A percentile compares a stretch with the other conserved stretches of the same genome.
These are phyloP conservation scores for Styela plicata DNA, from an alignment of 23 tunicate genomes.

Conservation along the genomic window DNA sequence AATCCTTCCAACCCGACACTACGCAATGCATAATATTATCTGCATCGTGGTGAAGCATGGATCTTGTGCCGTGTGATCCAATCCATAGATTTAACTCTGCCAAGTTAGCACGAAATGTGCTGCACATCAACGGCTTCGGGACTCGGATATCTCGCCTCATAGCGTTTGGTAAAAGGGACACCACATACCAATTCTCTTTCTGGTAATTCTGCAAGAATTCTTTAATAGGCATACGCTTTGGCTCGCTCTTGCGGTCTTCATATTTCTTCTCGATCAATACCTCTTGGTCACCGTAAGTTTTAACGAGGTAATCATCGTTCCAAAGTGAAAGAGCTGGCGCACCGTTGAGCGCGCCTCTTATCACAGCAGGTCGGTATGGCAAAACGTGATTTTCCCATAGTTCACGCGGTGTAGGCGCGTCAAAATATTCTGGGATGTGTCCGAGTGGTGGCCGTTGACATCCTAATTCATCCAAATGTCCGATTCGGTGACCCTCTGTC, in stretches of 20 bases:
- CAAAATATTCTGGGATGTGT: slow-evolving; percentile 57
- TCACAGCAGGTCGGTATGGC: slow-evolving; percentile 64
- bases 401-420: slow-evolving; percentile 46
- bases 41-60: slow-evolving; percentile 87
- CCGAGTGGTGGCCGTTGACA: slow-evolving; percentile 54
- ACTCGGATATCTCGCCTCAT: slow-evolving; percentile 81
- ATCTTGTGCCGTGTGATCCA: slow-evolving; percentile 88
- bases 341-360: slow-evolving; percentile 51
- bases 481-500: slow-evolving; percentile 31
- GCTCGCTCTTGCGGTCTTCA: slow-evolving; percentile 82
- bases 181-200: slow-evolving; percentile 81
- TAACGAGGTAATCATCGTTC: slow-evolving; percentile 53
- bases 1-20: slow-evolving; percentile 82
- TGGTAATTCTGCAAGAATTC: slow-evolving; percentile 54
- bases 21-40: slow-evolving; percentile 90
- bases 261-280: slow-evolving; percentile 82
- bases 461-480: slow-evolving; percentile 54
- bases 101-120: slow-evolving; percentile 57
- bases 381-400: slow-evolving; percentile 57
- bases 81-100: slow-evolving; percentile 90
- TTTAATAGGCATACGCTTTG: slow-evolving; percentile 72
- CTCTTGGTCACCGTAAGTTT: slow-evolving; percentile 68
- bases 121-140: slow-evolving; percentile 84
- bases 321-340: slow-evolving; percentile 68
- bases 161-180: slow-evolving; percentile 67